Evolutionary conservation across 1,140 invertebrate genomes (phyloP), one percentile per base, ranked within the genome.

Genomic region (Akabosia matsudoensis): DNA sequence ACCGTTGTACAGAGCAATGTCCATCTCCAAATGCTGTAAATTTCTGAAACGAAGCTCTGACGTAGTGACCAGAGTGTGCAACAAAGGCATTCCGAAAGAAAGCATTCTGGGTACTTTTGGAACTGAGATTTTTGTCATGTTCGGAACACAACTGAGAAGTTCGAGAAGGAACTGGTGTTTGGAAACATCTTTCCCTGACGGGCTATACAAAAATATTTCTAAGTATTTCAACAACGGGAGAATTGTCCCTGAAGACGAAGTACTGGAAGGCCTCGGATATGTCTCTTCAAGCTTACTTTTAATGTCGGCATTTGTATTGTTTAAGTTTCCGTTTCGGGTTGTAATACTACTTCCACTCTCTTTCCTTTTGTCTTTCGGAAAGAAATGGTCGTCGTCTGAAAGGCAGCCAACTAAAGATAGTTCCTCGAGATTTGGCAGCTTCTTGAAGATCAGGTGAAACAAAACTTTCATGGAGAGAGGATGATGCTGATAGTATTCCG

Each of bases 31-130:
- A 67, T 67, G 61, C 30, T 67, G 24, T 7, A 67, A 30, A 3
- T 67, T 67, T 24, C 7, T 4, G 22, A 67, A 67, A 4, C 10
- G 10, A 4, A 67, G 7, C n/a, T 67, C 26, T 31, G 7, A 7
- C 26, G 61, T 30, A 10, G 61, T 67, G 7, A 67, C 22, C 7
- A 67, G n/a, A 13, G 61, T 67, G 28, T 67, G 61, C 1, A 67
- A n/a, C n/a, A 67, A 31, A 3, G 61, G 61, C 61, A 67, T 67
- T 28, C 61, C 61, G 31, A 67, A 67, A 7, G 61, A 67, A 10
- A 67, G 30, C 61, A 67, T 67, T 67, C 61, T 7, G 28, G 61
- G 61, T 30, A 67, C 61, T 67, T 67, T 67, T 30, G 61, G 61
- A 67, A 67, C 61, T 10, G 61, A 67, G 10, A 67, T 67, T 67